Conservation (phyloP, 2,888 invertebrate species). For the Desoria tigrina region DNA sequence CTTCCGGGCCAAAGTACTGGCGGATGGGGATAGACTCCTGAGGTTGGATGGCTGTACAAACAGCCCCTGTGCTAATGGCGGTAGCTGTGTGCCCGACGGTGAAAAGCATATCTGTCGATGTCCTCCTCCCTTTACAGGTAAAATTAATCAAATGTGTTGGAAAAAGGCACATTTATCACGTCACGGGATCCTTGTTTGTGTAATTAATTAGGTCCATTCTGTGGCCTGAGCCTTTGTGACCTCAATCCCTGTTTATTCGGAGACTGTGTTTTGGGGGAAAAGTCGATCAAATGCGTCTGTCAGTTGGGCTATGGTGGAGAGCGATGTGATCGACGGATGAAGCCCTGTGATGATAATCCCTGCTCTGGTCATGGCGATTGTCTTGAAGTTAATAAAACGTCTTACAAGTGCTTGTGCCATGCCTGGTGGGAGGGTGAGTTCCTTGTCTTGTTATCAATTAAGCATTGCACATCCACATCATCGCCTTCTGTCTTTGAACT, state of each 20-base stretch:
- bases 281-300: conserved; percentile 46
- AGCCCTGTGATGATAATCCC: conserved; percentile 71
- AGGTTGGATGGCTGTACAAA: conserved; percentile 66
- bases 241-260: conserved; percentile 70
- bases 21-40: conserved; percentile 43
- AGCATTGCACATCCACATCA: no score
- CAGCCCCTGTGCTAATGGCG: conserved; percentile 72
- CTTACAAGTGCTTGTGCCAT: conserved; percentile 71
- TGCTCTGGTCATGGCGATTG: conserved; percentile 77
- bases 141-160: neutral
- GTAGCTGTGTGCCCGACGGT: conserved; percentile 66
- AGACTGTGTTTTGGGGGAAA: conserved; percentile 62
- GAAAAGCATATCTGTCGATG: conserved; percentile 68
- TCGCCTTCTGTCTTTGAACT: no score
- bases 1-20: conserved; percentile 66
- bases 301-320: conserved; percentile 41
- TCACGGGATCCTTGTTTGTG: neutral
- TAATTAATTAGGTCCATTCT: conserved; percentile 63
- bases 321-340: conserved; percentile 67
- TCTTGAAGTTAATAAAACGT: conserved; percentile 63
- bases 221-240: conserved; percentile 74
- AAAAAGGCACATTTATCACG: neutral
- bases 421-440: conserved; percentile 70
- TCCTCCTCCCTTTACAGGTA: conserved; percentile 71
- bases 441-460: no score